Evolutionary conservation across 2,888 invertebrate species (phyloP).

Genomic region (Drosophila aldrichi): DNA sequence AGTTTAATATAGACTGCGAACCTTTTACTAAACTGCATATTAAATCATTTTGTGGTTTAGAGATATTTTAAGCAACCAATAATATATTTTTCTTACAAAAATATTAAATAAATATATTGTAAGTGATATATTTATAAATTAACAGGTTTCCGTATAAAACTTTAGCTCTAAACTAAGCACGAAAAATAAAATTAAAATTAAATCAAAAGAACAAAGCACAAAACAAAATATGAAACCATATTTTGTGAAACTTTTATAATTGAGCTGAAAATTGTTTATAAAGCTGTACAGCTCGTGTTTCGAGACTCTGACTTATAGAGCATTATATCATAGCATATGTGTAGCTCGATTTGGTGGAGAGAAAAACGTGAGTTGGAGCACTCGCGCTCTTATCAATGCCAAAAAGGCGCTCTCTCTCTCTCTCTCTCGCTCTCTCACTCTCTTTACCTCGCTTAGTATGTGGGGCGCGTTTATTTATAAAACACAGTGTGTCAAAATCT

Average conservation of each 20-base stretch:
- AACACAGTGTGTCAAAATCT: constrained; percentile 80
- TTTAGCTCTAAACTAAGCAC: background rate
- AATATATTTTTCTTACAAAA: no score
- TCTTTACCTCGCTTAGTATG: constrained; percentile 51
- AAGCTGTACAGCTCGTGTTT: background rate
- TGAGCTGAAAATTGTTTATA: background rate
- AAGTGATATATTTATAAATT: background rate
- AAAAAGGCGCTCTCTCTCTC: constrained; percentile 1
- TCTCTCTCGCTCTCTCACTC: background rate
- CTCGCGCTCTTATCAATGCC: constrained; percentile 36
- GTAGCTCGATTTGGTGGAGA: background rate
- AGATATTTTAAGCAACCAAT: background rate
- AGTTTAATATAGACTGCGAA: background rate
- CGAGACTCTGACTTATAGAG: background rate
- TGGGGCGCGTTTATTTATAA: constrained; percentile 81
- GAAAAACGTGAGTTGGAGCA: constrained; percentile 1
- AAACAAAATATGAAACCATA: background rate
- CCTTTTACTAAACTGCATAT: background rate
- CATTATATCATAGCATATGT: constrained; percentile 1
- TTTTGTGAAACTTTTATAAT: background rate
- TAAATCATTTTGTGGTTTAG: background rate
- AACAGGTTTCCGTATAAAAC: background rate
- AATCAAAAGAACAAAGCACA: background rate
- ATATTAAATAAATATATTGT: no score
- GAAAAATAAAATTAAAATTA: background rate